These are phyloP conservation scores for Acanthococcus lagerstroemiae DNA, from an alignment of 2,888 invertebrate species.

Conservation along the genomic window DNA sequence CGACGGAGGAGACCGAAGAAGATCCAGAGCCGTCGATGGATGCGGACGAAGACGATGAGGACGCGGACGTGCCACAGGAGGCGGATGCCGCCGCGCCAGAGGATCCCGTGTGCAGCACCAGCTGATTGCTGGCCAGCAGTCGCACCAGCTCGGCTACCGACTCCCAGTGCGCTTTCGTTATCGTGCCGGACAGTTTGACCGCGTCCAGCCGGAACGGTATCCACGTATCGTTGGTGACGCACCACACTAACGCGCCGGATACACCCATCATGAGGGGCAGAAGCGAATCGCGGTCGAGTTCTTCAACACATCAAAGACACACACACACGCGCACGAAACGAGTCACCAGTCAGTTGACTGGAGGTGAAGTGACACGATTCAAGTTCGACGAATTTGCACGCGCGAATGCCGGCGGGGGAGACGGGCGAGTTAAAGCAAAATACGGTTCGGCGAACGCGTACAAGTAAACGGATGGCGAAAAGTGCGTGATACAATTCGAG, in stretches of 20 bases:
- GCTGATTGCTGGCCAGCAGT: slow-evolving; percentile 53
- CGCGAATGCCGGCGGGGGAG: too few relatives aligned
- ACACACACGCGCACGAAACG: too few relatives aligned
- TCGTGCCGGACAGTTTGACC: slow-evolving; percentile 54
- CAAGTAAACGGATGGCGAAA: too few relatives aligned
- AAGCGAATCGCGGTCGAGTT: too few relatives aligned
- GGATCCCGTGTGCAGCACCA: slow-evolving; percentile 47
- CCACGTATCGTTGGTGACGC: slow-evolving; percentile 57
- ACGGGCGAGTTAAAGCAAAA: too few relatives aligned
- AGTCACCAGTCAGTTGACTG: too few relatives aligned
- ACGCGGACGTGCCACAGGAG: not conserved
- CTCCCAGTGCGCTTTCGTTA: slow-evolving; percentile 56
- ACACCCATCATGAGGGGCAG: slow-evolving; percentile 33
- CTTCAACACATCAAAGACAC: too few relatives aligned
- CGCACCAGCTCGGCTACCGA: slow-evolving; percentile 56
- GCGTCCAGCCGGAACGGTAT: slow-evolving; percentile 57
- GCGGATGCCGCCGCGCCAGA: not conserved
- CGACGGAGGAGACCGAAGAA: not conserved
- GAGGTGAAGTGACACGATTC: too few relatives aligned
- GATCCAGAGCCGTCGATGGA: too few relatives aligned
- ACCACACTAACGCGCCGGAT: slow-evolving; percentile 51
- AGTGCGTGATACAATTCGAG: too few relatives aligned
- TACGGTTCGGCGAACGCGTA: too few relatives aligned
- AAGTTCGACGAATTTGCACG: too few relatives aligned
- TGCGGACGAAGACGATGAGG: not conserved